These are phyloP conservation scores for Scolopax bukidnonensis DNA, from an alignment of 2,797 vertebrate genomes.

Conservation along the genomic window DNA sequence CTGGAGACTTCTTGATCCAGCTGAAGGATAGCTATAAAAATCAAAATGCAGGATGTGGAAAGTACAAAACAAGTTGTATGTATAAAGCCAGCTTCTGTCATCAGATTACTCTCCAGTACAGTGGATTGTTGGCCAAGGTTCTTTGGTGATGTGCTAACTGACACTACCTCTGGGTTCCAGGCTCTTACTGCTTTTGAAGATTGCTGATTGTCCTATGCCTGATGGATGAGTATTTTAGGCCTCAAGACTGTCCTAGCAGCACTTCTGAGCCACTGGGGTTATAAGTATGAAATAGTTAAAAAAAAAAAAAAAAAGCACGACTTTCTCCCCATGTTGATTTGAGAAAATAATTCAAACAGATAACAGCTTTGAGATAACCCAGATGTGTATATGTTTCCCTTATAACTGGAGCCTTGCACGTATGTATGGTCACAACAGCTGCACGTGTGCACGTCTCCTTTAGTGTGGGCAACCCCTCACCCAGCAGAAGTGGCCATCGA, in stretches of 20 bases:
- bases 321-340: background rate
- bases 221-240: background rate
- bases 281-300: background rate
- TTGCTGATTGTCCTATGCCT: background rate
- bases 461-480: accelerated
- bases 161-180: background rate
- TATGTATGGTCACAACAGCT: background rate
- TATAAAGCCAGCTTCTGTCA: background rate
- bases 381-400: background rate
- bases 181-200: background rate
- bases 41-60: background rate
- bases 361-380: background rate
- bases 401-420: background rate
- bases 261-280: background rate
- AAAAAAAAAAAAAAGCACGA: background rate
- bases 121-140: background rate
- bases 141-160: background rate
- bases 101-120: background rate
- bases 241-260: background rate
- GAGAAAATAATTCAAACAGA: background rate
- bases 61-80: background rate
- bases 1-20: background rate
- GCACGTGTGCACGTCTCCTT: accelerated
- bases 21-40: background rate
- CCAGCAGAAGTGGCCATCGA: background rate